These are phyloP conservation scores for Callyntrura sp. DNA, from an alignment of 2,888 invertebrate species.

Conservation along the genomic window DNA sequence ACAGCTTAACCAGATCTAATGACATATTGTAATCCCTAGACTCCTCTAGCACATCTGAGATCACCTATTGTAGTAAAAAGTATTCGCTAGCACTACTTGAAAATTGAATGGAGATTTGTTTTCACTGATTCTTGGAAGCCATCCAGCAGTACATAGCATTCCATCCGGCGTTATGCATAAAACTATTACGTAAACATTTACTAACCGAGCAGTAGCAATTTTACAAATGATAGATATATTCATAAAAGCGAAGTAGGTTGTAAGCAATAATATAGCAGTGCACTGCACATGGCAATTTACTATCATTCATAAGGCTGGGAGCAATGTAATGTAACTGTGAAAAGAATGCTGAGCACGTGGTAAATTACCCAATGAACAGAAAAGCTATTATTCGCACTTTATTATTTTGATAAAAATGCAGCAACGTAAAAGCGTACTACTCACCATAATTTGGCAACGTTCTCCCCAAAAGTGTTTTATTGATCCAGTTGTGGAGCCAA, in stretches of 20 bases:
- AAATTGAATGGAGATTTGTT: too few relatives aligned
- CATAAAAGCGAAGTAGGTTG: too few relatives aligned
- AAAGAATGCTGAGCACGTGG: neutral
- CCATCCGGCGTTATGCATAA: too few relatives aligned
- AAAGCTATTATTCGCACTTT: too few relatives aligned
- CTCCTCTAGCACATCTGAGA: constrained; percentile 74
- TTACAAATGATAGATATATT: too few relatives aligned
- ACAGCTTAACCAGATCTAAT: constrained; percentile 77
- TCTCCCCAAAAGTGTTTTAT: constrained; percentile 70
- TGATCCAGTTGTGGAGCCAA: constrained; percentile 79
- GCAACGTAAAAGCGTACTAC: neutral
- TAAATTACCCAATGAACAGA: too few relatives aligned
- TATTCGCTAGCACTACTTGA: too few relatives aligned
- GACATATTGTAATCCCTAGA: constrained; percentile 80
- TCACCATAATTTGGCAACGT: constrained; percentile 80
- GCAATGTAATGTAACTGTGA: neutral
- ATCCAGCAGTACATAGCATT: too few relatives aligned
- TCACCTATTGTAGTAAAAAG: constrained; percentile 68
- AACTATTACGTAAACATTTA: too few relatives aligned
- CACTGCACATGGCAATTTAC: neutral
- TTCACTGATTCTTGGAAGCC: too few relatives aligned
- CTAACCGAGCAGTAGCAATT: neutral
- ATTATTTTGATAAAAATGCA: too few relatives aligned
- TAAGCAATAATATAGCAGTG: too few relatives aligned
- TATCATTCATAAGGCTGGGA: neutral